Base-by-base conservation (phyloP, 2,797 vertebrate species). In the Alosa sapidissima region DNA sequence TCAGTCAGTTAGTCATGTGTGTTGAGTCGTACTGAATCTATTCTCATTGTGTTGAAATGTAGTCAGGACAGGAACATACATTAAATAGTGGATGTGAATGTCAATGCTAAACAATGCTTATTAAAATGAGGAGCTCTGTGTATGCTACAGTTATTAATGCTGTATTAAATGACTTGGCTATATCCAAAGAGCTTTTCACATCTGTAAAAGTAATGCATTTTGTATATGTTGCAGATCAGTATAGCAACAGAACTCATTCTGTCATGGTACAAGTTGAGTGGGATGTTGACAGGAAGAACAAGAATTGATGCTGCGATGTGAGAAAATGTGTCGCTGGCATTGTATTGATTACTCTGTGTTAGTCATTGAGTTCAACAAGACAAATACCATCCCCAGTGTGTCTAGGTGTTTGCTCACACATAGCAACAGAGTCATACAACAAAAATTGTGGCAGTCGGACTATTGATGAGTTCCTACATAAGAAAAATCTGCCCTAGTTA, bases 401-500 rank as follows among this genome's bases (percentile, higher is more conserved):
- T 65, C n/a, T 24, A 75, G 5, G 33, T 14, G 33, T 75, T 33
- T 16, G 33, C 68, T 45, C 14, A 41, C 68, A 75, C 13, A 11
- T 58, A 58, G 68, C 51, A 52, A 19, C 36, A 19, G 33, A 36
- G 36, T 13, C 13, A 33, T 45, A 75, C 13, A 33, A 72, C 33
- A 19, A 75, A 14, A 19, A 9, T 36, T 7, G 24, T 36, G 33
- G 24, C 33, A 16, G 14, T 36, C 11, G 16, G 68, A 75, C 36
- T 75, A 75, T 75, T 41, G 68, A 75, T 41, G 68, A 75, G 68
- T 75, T 75, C 68, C 68, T 16, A 75, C 68, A 36, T 81, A 0
- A 13, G 49, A 41, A 14, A 48, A n/a, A 24, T 47, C 41, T 16
- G 51, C n/a, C 60, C 45, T 72, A 62, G n/a, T 51, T 24, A 45